A percentile compares a stretch with the other conserved stretches of the same genome.
Conservation (phyloP, 2,797 vertebrate genomes). For the Acrocephalus scirpaceus region DNA sequence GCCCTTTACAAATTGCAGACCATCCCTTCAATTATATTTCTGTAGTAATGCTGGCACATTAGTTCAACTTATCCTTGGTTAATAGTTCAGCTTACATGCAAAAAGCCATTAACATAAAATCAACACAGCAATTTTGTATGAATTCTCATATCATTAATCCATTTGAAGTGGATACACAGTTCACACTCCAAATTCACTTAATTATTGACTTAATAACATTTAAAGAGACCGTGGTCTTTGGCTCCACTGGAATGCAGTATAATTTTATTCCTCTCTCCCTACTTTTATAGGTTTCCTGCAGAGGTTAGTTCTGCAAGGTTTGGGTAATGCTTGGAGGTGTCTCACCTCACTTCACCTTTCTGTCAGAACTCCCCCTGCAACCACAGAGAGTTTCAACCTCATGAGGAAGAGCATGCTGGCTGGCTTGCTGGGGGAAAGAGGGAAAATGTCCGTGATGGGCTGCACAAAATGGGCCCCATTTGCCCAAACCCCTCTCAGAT, state of each 20-base stretch:
- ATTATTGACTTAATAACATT: constrained; percentile 69
- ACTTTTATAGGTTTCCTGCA: background rate
- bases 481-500: background rate
- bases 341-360: background rate
- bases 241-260: background rate
- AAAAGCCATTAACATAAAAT: constrained; percentile 75
- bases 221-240: constrained; percentile 20
- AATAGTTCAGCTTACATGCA: constrained; percentile 74
- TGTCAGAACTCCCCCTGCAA: background rate
- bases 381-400: background rate
- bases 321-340: background rate
- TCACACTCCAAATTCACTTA: constrained; percentile 65
- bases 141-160: constrained; percentile 73
- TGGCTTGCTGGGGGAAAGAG: background rate
- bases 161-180: constrained; percentile 67
- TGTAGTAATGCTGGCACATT: constrained; percentile 52
- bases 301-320: background rate
- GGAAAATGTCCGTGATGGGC: background rate
- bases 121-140: constrained; percentile 70
- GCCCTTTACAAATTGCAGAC: constrained; percentile 19
- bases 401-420: background rate
- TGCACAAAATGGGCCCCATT: background rate
- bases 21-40: constrained; percentile 54
- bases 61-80: constrained; percentile 68
- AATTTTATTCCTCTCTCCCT: background rate